Evolutionary conservation across 1,140 invertebrate genomes (phyloP), one percentile per base, ranked within the genome.

Genomic region (Heliconius hermathena): DNA sequence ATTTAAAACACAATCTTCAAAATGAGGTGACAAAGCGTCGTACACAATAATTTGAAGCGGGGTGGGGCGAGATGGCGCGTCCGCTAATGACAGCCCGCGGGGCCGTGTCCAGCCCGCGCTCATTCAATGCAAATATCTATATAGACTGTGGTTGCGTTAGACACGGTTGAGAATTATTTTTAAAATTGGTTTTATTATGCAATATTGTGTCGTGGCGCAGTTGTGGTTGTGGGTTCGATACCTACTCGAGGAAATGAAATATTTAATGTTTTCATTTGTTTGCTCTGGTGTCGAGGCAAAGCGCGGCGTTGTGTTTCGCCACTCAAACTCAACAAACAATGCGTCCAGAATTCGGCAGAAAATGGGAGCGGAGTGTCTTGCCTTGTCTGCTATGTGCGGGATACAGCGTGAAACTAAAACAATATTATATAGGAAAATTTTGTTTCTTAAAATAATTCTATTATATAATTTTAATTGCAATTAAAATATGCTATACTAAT

Each of bases 51-150:
- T 93, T 92, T 90, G 85, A 86, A 79, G 83, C 85, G 83, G 88
- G 90, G 90, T 86, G 90, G 90, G 87, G 88, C 85, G 85, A 87
- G 90, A 85, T 87, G 80, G 85, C 87, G 84, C 90, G 91, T 91
- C 91, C 90, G 85, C 81, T 94, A 94, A 94, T 94, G 92, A 94
- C 91, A 94, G 92, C 80, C 87, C 90, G 84, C 84, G 84, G 78
- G 81, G 85, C 83, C 86, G 89, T 91, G 92, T 92, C 92, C 92
- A 89, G 90, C 87, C 87, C 89, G 86, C 81, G 85, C 78, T 89
- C 90, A 94, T 94, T 94, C 92, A 92, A 93, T 93, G 92, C 91
- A 90, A 94, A 94, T 94, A 52, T 16, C 74, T 57, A 60, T 76
- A 52, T 66, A 22, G 16, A 26, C 41, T 72, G 46, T 33, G 36